Conservation (phyloP, 2,888 invertebrate species). For the Ctena decussata region DNA sequence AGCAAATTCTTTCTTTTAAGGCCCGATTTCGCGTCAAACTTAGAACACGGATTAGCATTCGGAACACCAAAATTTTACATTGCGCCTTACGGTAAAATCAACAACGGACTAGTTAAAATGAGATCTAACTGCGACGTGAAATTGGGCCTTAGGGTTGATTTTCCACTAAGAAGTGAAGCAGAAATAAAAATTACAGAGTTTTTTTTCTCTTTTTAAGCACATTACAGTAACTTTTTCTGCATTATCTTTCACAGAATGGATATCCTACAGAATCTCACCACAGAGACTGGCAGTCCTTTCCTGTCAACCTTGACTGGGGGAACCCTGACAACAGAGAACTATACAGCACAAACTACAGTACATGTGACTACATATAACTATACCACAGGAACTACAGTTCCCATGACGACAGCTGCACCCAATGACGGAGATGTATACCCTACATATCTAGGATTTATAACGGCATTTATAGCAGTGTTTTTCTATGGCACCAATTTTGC, state of each 20-base stretch:
- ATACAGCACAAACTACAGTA: background rate
- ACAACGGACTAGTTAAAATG: too few relatives aligned
- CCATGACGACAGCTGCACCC: background rate
- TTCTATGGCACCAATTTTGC: constrained; percentile 88
- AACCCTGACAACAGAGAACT: background rate
- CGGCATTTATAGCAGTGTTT: constrained; percentile 86
- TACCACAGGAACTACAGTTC: background rate
- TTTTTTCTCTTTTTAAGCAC: too few relatives aligned
- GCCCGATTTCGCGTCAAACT: too few relatives aligned
- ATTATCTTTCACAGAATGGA: background rate
- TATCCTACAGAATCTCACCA: background rate
- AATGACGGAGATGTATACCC: background rate
- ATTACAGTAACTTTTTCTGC: too few relatives aligned
- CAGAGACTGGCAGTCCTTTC: background rate
- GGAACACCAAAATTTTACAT: too few relatives aligned
- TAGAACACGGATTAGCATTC: too few relatives aligned
- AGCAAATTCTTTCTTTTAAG: too few relatives aligned
- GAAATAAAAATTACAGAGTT: too few relatives aligned
- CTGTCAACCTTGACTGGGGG: background rate
- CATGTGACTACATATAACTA: background rate
- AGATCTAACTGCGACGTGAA: too few relatives aligned
- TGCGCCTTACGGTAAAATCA: too few relatives aligned
- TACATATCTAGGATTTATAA: constrained; percentile 84
- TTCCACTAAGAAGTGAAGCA: too few relatives aligned
- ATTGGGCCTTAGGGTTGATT: too few relatives aligned